These are phyloP conservation scores for Trogon melanurus DNA, from an alignment of 2,113 vertebrate species.

Conservation along the genomic window DNA sequence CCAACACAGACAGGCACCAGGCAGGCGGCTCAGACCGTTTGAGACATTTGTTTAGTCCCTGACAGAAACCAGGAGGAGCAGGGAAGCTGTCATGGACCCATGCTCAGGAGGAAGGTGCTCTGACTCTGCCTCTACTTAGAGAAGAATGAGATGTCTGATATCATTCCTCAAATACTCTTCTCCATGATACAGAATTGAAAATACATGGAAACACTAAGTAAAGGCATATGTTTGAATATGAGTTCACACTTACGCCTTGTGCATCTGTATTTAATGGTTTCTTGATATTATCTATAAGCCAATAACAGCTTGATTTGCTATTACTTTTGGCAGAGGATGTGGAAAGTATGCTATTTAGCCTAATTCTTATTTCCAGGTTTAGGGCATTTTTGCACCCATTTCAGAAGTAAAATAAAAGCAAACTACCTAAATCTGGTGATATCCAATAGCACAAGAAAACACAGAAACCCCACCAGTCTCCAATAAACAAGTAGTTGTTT, in stretches of 20 bases:
- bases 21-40: too few species aligned
- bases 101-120: rapidly evolving
- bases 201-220: neutral
- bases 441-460: neutral
- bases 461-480: neutral
- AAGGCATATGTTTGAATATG: neutral
- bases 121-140: neutral
- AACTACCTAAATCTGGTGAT: neutral
- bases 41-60: too few species aligned
- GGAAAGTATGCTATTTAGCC: neutral
- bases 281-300: neutral
- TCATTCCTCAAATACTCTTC: neutral
- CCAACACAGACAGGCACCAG: too few species aligned
- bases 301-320: neutral
- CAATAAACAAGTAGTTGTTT: neutral
- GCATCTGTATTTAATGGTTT: neutral
- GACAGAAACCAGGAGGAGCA: neutral
- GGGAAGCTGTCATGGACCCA: neutral
- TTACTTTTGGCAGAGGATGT: neutral
- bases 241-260: neutral
- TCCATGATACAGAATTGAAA: neutral
- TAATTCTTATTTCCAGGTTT: neutral
- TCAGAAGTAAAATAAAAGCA: neutral
- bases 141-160: neutral
- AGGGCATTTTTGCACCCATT: neutral